These are phyloP conservation scores for Boulengeromyrus knoepffleri DNA, from an alignment of 2,113 vertebrate species.

Conservation along the genomic window DNA sequence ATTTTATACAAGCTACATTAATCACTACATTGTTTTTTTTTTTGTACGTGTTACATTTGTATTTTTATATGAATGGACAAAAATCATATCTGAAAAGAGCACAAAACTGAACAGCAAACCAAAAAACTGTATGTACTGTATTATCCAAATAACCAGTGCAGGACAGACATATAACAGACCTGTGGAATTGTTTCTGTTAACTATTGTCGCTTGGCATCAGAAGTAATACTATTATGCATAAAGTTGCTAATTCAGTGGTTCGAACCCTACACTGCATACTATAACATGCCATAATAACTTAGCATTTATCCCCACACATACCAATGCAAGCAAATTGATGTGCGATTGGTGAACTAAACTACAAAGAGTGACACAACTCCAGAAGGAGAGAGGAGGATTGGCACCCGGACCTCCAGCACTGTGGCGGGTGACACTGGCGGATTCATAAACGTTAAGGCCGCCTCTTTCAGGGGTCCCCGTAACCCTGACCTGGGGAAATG, in stretches of 20 bases:
- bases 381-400: not conserved
- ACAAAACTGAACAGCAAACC: slow-evolving; percentile 53
- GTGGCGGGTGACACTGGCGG: not conserved
- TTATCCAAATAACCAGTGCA: slow-evolving; percentile 19
- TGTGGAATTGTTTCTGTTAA: not conserved
- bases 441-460: not conserved
- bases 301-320: not conserved
- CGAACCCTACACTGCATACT: not conserved
- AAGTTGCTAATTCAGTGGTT: not conserved
- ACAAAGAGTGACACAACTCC: not conserved
- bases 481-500: not conserved
- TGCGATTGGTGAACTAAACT: not conserved
- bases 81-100: not conserved
- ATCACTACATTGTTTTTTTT: slow-evolving; percentile 48
- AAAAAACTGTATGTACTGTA: slow-evolving; percentile 41
- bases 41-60: slow-evolving; percentile 54
- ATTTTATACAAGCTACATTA: slow-evolving; percentile 63
- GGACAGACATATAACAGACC: not conserved
- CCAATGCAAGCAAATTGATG: not conserved
- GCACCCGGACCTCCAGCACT: not conserved
- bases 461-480: not conserved
- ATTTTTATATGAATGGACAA: slow-evolving; percentile 54
- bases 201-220: not conserved
- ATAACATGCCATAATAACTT: not conserved
- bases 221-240: not conserved